Base-by-base conservation (phyloP, 1,140 invertebrate species). In the Cepaea nemoralis region DNA sequence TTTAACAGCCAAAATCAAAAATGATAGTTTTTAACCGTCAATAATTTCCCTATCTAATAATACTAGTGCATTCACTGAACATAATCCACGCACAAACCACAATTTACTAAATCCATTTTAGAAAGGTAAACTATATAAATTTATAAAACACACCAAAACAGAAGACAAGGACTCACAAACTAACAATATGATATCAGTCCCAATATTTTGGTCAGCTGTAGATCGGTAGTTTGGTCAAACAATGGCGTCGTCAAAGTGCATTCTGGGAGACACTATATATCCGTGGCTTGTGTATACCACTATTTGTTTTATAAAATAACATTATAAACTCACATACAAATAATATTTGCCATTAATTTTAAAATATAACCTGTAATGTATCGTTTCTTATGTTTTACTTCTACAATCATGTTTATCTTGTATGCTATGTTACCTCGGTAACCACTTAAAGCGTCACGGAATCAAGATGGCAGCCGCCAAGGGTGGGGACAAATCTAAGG, bases 381-480 rank as follows among this genome's bases (percentile, higher is more conserved):
- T 45, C 8, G 2, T 55, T 55, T 55, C n/a, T 55, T 55, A 3
- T 22, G n/a, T 55, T 2, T 55, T 55, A 55, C 19, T 22, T 55
- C 3, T 55, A 55, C 8, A 55, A 14, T 55, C 8, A 55, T 55
- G 19, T n/a, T n/a, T n/a, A n/a, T n/a, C n/a, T 55, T 5, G n/a
- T 2, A 55, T 55, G n/a, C 50, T 55, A 3, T 55, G n/a, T 22
- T 55, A 22, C 22, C 50, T 22, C 22, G 19, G 50, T 24, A 55
- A 55, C 50, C 3, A 8, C n/a, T 22, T 55, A 22, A 14, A 45
- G 40, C 37, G 40, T 45, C 40, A 45, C 5, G 33, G 5, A 37
- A 59, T 8, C 45, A 77, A 63, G 35, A 66, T 66, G 75, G 75
- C 75, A 40, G 48, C 75, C 31, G 3, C 75, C 31, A 77, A 63